Evolutionary conservation across 2,888 invertebrate species (phyloP), one percentile per base, ranked within the genome.

Genomic region (Calameuta idolon): DNA sequence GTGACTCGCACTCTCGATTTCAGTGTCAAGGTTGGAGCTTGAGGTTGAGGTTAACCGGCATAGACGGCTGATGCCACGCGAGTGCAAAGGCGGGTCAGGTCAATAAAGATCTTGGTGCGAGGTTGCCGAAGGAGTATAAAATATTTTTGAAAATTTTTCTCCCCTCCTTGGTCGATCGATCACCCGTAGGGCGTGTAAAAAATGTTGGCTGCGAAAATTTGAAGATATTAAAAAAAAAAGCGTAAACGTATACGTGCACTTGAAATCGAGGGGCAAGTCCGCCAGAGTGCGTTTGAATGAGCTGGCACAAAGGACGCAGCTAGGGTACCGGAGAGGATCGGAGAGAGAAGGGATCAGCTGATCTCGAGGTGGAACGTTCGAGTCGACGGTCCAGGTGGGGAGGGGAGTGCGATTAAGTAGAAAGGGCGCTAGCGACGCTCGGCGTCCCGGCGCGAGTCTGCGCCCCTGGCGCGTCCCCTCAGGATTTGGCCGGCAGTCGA

Each of bases 401-500:
- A 73, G 55, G 69, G 68, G 55, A 73, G 37, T 31, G 34, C 30
- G 40, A 74, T 35, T 5, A 69, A 34, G 73, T 34, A 31, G 74
- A 73, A 77, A 23, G 69, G 69, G 73, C n/a, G 69, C 34, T 55
- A 37, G 33, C 34, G 76, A 80, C 71, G 73, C 71, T 35, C 76
- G 82, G 82, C 81, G 83, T 83, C 84, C 83, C 83, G 84, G 83
- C 81, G 83, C 80, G 85, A 85, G 88, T 77, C 87, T 88, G 87
- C 88, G 87, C 85, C 76, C 77, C 75, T 74, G 80, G 68, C 77
- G 76, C 77, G 76, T 79, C 78, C 74, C 78, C 74, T 33, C 79
- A 83, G 82, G 83, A 85, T 84, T 78, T 81, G 84, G 79, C 80
- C 79, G 85, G 82, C 83, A 89, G 89, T 89, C 89, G 86, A 88